Conservation (phyloP, 2,113 vertebrate genomes). For the cattle (Bos taurus) region ARS-UCD2.0 NC_037343.1:3261501-3262000, state of each 20-base stretch:
- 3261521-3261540: neutral
- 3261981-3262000: constrained; percentile 47
- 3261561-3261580: neutral
- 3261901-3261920: constrained; percentile 55
- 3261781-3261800: constrained; percentile 52
- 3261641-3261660: neutral
- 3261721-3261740: neutral
- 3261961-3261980: constrained; percentile 15
- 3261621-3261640: neutral
- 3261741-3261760: neutral
- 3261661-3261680: neutral
- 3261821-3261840: constrained; percentile 66
- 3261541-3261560: neutral
- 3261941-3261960: constrained; percentile 69
- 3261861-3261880: constrained; percentile 51
- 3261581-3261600: constrained; percentile 5
- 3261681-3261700: neutral
- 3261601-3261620: neutral
- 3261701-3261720: neutral
- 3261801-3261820: constrained; percentile 60
- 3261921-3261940: constrained; percentile 50
- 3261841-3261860: constrained; percentile 70
- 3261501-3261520: too few species aligned
- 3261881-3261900: constrained; percentile 62
- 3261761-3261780: neutral